Percentiles rank a stretch among this genome's conserved stretches.
Conservation (phyloP, 2,888 invertebrate species). For the Chymomyza caudatula region DNA sequence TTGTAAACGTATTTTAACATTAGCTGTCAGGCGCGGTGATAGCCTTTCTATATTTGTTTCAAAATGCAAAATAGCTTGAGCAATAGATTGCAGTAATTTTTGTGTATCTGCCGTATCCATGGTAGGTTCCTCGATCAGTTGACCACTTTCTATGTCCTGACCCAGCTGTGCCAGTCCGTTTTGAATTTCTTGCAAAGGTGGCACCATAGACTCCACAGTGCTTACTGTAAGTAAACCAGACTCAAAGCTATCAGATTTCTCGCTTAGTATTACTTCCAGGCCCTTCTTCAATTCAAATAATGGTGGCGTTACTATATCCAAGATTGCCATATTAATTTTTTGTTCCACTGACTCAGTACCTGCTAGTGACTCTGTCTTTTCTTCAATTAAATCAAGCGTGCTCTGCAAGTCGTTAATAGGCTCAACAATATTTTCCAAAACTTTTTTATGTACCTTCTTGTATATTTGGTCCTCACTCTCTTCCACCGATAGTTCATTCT, state of each 20-base stretch:
- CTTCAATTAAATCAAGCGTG: constrained; percentile 70
- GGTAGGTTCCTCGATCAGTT: constrained; percentile 69
- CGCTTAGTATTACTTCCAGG: constrained; percentile 79
- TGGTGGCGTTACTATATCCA: constrained; percentile 83
- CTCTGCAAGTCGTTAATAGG: constrained; percentile 72
- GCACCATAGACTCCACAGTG: constrained; percentile 79
- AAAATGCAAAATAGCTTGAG: constrained; percentile 77
- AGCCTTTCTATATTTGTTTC: constrained; percentile 77
- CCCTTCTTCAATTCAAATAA: constrained; percentile 82
- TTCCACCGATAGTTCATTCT: constrained; percentile 75
- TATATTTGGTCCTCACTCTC: constrained; percentile 75
- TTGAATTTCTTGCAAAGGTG: constrained; percentile 82
- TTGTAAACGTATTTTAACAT: constrained; percentile 71
- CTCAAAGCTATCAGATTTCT: constrained; percentile 66
- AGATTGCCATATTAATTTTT: constrained; percentile 81
- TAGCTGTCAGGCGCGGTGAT: constrained; percentile 58
- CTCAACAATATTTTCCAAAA: constrained; percentile 71
- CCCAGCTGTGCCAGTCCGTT: constrained; percentile 79
- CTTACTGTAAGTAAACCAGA: constrained; percentile 77
- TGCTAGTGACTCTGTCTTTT: constrained; percentile 59
- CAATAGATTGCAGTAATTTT: constrained; percentile 76
- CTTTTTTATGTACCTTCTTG: constrained; percentile 73
- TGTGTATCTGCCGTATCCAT: constrained; percentile 76
- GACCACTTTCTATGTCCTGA: constrained; percentile 78
- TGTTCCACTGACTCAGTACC: constrained; percentile 74